Percentiles rank a stretch among this genome's conserved stretches.
phyloP scores from a whole-genome alignment of 2,888 invertebrate genomes.

The Tethea ocularis region DNA sequence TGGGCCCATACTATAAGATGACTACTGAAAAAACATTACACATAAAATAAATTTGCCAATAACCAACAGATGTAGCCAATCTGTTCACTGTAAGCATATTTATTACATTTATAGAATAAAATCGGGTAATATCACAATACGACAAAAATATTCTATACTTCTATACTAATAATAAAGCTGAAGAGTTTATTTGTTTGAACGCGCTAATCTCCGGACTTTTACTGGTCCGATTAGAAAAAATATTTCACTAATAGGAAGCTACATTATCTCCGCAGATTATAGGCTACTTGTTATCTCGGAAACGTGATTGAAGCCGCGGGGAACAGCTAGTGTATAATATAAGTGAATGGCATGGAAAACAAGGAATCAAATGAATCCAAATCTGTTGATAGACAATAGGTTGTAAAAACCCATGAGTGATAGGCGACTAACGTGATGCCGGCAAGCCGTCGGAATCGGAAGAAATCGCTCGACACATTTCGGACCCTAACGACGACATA shows the following conservation, averaged over 20 bases:
- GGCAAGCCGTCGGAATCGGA: constrained; percentile 22
- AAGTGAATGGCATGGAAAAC: neutral
- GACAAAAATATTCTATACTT: constrained; percentile 3
- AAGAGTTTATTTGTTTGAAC: too few species aligned
- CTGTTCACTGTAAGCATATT: neutral
- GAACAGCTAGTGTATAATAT: too few species aligned
- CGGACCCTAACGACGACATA: constrained; percentile 43
- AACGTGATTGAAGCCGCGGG: too few species aligned
- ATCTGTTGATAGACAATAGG: constrained; percentile 22
- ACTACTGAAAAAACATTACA: neutral
- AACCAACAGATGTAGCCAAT: neutral
- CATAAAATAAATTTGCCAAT: neutral
- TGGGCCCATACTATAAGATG: constrained; percentile 10
- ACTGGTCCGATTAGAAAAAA: too few species aligned
- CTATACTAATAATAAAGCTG: too few species aligned
- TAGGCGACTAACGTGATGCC: constrained; percentile 19
- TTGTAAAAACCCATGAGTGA: constrained; percentile 27
- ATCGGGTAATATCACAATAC: neutral
- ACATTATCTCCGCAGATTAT: too few species aligned
- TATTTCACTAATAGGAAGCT: too few species aligned
- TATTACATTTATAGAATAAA: too few species aligned
- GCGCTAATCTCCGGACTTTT: too few species aligned
- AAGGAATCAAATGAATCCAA: neutral
- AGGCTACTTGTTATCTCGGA: too few species aligned
- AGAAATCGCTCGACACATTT: constrained; percentile 28